Evolutionary conservation across 2,113 vertebrate genomes (phyloP), one percentile per base, ranked within the genome.

Genomic region (Atherinomorus stipes): DNA sequence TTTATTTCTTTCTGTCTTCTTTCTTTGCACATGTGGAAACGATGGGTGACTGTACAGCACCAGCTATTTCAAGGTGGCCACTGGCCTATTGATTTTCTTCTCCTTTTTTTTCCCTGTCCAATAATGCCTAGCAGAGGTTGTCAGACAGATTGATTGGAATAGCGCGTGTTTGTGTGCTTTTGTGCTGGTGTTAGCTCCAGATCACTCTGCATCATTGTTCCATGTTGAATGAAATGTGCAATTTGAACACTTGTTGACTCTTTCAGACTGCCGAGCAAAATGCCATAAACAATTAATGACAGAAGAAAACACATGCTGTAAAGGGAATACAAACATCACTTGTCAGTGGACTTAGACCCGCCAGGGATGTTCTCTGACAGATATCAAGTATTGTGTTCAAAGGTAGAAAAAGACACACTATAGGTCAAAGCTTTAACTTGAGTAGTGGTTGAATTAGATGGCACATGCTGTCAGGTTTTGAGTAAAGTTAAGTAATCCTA

Each of bases 61-160:
- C 78, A 78, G 79, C 71, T 81, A 60, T 85, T 88, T 76, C 81
- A 78, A 44, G 73, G 85, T 83, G 84, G 80, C 78, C 54, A 73
- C 74, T 53, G 40, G 62, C 53, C 9, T 85, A 90, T 92, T 85
- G 89, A 92, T 90, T 89, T 85, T 64, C 53, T 64, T 23, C 47
- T 67, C n/a, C 38, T 54, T 71, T 85, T 64, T 66, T 83, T 84
- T 75, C 47, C 44, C 72, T 74, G 53, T 84, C 76, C 86, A 84
- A 83, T 88, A 90, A 84, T 84, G 83, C 80, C 82, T 62, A 77
- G 82, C 53, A 81, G 85, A 87, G 80, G 78, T 66, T 90, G 85
- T 89, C 86, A 60, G 78, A 84, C 77, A 78, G 83, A 90, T 90
- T 89, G 86, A 92, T 87, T 74, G 65, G 66, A 45, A 71, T 18